Evolutionary conservation across 2,888 invertebrate genomes (phyloP).

Genomic region (Allygus modestus): DNA sequence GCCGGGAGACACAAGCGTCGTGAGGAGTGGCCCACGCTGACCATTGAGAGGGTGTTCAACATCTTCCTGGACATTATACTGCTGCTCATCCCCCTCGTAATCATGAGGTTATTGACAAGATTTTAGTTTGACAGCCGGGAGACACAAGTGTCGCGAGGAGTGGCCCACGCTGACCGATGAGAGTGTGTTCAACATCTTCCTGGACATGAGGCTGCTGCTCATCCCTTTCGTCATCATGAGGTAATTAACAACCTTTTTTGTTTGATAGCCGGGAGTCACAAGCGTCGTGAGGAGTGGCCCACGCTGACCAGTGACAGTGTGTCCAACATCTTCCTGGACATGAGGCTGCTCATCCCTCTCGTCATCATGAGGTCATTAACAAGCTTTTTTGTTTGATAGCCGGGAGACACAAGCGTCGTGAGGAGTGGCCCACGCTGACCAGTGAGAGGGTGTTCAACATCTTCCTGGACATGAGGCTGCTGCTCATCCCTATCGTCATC

Average conservation of each 20-base stretch:
- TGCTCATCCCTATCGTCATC: slow-evolving; percentile 85
- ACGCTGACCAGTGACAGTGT: slow-evolving; percentile 80
- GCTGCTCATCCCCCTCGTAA: slow-evolving; percentile 73
- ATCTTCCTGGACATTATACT: slow-evolving; percentile 84
- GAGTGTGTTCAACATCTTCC: slow-evolving; percentile 82
- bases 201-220: slow-evolving; percentile 84
- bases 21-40: slow-evolving; percentile 82
- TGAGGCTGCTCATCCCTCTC: slow-evolving; percentile 84
- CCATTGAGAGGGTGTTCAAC: slow-evolving; percentile 83
- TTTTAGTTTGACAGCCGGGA: slow-evolving; percentile 73
- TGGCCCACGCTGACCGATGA: slow-evolving; percentile 83
- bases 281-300: slow-evolving; percentile 86
- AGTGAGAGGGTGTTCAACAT: slow-evolving; percentile 85
- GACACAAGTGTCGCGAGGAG: slow-evolving; percentile 84
- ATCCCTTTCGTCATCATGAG: slow-evolving; percentile 88
- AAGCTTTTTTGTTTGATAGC: slow-evolving; percentile 74
- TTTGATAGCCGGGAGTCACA: slow-evolving; percentile 76
- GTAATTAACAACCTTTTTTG: background rate
- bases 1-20: slow-evolving; percentile 81
- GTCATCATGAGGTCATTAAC: slow-evolving; percentile 83
- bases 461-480: slow-evolving; percentile 82
- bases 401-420: slow-evolving; percentile 82
- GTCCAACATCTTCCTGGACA: slow-evolving; percentile 85
- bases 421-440: slow-evolving; percentile 81
- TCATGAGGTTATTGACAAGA: too few species aligned